Evolutionary conservation across 1,140 invertebrate species (phyloP).

Genomic region (Zaprionus nigranus): DNA sequence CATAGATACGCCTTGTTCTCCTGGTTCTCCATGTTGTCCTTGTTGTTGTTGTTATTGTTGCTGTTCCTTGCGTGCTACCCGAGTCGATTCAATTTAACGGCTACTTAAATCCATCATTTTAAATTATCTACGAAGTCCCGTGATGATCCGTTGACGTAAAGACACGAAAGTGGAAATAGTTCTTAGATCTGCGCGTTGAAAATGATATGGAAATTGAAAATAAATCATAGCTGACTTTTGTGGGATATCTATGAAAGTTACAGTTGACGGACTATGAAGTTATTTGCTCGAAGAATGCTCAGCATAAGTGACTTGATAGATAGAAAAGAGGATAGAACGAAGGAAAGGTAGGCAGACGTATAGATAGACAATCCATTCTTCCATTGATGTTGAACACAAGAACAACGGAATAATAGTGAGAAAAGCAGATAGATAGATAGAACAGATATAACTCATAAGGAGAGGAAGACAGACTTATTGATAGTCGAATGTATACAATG

Average conservation of each 20-base stretch:
- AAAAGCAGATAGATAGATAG: too few species aligned
- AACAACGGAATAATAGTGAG: too few species aligned
- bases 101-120: slow-evolving; percentile 57
- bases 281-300: not conserved
- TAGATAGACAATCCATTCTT: not conserved
- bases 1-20: slow-evolving; percentile 10
- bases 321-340: not conserved
- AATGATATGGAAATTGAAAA: not conserved
- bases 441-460: too few species aligned
- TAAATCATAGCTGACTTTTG: not conserved
- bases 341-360: not conserved
- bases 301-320: not conserved
- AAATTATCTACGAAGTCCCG: slow-evolving; percentile 11
- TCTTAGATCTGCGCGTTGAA: not conserved
- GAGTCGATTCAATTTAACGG: slow-evolving; percentile 43
- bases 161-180: not conserved
- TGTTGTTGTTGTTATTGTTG: slow-evolving; percentile 10
- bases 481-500: too few species aligned
- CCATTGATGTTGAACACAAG: too few species aligned
- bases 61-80: slow-evolving; percentile 20
- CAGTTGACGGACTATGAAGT: not conserved
- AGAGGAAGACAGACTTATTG: too few species aligned
- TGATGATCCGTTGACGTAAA: not conserved
- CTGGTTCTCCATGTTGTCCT: not conserved
- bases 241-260: not conserved